phyloP scores from a whole-genome alignment of 2,113 vertebrate genomes.

The Rhinopomastus cyanomelas region DNA sequence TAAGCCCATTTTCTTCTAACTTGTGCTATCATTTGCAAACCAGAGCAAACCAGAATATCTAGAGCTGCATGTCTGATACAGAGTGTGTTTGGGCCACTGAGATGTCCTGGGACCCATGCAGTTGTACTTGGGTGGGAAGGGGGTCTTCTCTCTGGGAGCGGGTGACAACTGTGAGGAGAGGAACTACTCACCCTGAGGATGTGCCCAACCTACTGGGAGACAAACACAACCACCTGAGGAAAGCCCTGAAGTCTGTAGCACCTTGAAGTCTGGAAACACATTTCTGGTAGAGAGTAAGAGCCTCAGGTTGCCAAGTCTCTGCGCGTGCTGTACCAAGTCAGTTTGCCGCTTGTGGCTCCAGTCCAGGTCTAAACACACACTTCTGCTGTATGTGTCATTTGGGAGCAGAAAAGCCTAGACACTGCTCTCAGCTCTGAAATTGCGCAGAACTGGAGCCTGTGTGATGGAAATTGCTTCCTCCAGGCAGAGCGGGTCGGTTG shows the following conservation, averaged over 20 bases:
- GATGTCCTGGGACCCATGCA: not conserved
- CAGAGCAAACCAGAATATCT: not conserved
- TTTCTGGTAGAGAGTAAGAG: not conserved
- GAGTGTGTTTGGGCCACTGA: not conserved
- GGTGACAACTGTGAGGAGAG: not conserved
- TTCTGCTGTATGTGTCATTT: not conserved
- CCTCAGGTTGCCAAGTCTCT: not conserved
- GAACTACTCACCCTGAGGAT: not conserved
- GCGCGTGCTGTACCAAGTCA: not conserved
- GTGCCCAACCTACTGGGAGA: not conserved
- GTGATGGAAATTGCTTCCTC: constrained; percentile 20
- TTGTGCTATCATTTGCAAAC: not conserved
- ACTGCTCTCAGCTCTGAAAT: not conserved
- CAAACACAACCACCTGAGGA: not conserved
- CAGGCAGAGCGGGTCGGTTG: constrained; percentile 17
- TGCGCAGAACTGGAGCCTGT: not conserved
- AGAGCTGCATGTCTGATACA: not conserved
- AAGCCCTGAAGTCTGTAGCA: not conserved
- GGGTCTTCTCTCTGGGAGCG: not conserved
- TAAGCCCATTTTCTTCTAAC: not conserved
- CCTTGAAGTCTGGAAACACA: not conserved
- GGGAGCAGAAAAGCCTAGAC: not conserved
- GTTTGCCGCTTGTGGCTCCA: not conserved
- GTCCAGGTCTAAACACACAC: not conserved
- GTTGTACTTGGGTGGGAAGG: not conserved